Evolutionary conservation across 1,140 invertebrate genomes (phyloP).

Genomic region (Drosophila elegans): DNA sequence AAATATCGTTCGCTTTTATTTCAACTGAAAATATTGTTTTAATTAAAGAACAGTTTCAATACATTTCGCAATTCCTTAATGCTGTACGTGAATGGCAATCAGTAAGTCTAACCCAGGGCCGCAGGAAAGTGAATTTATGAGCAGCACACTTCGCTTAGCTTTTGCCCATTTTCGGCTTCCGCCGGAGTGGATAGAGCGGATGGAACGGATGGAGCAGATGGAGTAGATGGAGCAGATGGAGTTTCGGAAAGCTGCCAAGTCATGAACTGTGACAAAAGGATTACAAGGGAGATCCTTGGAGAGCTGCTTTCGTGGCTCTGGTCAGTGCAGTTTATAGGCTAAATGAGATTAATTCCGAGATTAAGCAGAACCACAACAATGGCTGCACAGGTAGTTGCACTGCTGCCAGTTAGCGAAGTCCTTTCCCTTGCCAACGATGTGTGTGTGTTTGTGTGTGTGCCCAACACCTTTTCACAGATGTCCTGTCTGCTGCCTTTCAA

Average conservation of each 20-base stretch:
- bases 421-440: neutral
- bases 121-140: slow-evolving; percentile 61
- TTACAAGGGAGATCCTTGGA: slow-evolving; percentile 67
- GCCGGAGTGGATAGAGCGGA: neutral
- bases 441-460: neutral
- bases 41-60: too few species aligned
- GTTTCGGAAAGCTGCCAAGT: slow-evolving; percentile 56
- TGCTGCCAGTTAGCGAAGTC: slow-evolving; percentile 2
- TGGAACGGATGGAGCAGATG: slow-evolving; percentile 10
- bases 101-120: neutral
- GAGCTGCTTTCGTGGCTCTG: slow-evolving; percentile 10
- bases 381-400: slow-evolving; percentile 1
- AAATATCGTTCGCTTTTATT: too few species aligned
- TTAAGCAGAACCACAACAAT: slow-evolving; percentile 45
- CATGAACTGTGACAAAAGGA: slow-evolving; percentile 78
- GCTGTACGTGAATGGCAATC: neutral
- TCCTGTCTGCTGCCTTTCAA: slow-evolving; percentile 38
- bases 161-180: slow-evolving; percentile 14
- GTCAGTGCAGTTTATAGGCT: slow-evolving; percentile 64
- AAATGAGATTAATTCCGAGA: slow-evolving; percentile 78
- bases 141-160: slow-evolving; percentile 35
- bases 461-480: neutral
- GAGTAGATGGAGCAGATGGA: slow-evolving; percentile 2
- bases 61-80: too few species aligned
- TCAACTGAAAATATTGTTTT: too few species aligned